These are phyloP conservation scores for Artemia franciscana DNA, from an alignment of 1,140 invertebrate genomes.

Conservation along the genomic window DNA sequence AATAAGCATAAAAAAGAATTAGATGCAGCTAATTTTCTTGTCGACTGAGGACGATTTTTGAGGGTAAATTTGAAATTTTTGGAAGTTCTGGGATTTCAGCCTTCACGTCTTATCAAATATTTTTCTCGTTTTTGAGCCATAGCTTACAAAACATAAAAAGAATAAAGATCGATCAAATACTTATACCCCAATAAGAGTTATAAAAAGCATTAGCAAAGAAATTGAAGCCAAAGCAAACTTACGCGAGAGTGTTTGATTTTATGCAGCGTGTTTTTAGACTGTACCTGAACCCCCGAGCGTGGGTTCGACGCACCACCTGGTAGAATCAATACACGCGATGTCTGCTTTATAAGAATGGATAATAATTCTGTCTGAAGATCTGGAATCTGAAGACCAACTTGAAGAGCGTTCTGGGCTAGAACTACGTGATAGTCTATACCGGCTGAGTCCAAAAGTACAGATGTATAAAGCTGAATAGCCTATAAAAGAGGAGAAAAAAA, in stretches of 20 bases:
- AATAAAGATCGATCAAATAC: no score
- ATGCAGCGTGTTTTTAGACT: slow-evolving; percentile 26
- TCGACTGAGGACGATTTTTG: no score
- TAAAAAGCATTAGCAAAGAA: no score
- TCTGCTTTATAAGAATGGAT: slow-evolving; percentile 74
- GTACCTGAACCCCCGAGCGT: slow-evolving; percentile 76
- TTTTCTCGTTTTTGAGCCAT: no score
- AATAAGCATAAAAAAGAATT: no score
- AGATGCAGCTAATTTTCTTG: no score
- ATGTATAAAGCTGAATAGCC: slow-evolving; percentile 83
- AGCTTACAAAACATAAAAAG: no score
- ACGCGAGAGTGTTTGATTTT: slow-evolving; percentile 28
- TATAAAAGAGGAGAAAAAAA: slow-evolving; percentile 23
- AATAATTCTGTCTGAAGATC: slow-evolving; percentile 79
- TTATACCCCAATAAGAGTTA: no score
- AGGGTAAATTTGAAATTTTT: no score
- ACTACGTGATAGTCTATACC: slow-evolving; percentile 89
- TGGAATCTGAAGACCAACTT: slow-evolving; percentile 61
- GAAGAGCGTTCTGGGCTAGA: slow-evolving; percentile 74
- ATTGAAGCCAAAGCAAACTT: slow-evolving; percentile 25
- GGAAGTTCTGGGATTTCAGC: no score
- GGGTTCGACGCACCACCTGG: slow-evolving; percentile 27
- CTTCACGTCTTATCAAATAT: no score
- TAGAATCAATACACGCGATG: slow-evolving; percentile 42
- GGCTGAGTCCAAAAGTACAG: slow-evolving; percentile 72